These are phyloP conservation scores for Pyrochroa serraticornis DNA, from an alignment of 2,888 invertebrate species.

Conservation along the genomic window DNA sequence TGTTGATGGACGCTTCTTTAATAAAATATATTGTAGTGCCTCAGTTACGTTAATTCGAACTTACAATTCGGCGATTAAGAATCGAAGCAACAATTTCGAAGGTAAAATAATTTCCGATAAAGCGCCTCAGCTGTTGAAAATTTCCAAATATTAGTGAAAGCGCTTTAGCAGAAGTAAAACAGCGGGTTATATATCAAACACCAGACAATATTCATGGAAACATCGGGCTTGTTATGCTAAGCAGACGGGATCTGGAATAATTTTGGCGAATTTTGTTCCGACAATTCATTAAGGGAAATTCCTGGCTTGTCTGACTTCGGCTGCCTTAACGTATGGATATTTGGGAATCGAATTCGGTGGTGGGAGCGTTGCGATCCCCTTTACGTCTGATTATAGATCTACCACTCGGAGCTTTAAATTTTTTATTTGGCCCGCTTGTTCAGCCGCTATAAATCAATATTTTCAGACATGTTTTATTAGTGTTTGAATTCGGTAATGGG, in stretches of 20 bases:
- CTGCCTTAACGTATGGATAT: conserved; percentile 14
- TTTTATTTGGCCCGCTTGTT: conserved; percentile 16
- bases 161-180: neutral
- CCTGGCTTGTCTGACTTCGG: too few species aligned
- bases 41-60: too few species aligned
- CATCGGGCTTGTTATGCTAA: conserved; percentile 27
- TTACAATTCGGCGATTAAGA: too few species aligned
- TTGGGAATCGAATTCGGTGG: conserved; percentile 15
- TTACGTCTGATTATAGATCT: conserved; percentile 10
- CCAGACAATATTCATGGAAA: conserved; percentile 26
- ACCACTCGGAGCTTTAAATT: conserved; percentile 5
- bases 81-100: too few species aligned
- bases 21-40: too few species aligned
- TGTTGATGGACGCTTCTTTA: too few species aligned
- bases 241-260: conserved; percentile 27
- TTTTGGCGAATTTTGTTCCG: conserved; percentile 10
- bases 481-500: neutral
- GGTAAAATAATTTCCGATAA: neutral
- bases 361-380: neutral
- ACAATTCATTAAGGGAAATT: conserved; percentile 4
- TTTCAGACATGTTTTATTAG: conserved; percentile 10
- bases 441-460: conserved; percentile 12
- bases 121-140: neutral
- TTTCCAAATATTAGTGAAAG: conserved; percentile 1
- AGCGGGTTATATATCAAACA: neutral